A percentile compares a stretch with the other conserved stretches of the same genome.
These are phyloP conservation scores for Mythimna impura DNA, from an alignment of 2,888 invertebrate genomes.

Conservation along the genomic window DNA sequence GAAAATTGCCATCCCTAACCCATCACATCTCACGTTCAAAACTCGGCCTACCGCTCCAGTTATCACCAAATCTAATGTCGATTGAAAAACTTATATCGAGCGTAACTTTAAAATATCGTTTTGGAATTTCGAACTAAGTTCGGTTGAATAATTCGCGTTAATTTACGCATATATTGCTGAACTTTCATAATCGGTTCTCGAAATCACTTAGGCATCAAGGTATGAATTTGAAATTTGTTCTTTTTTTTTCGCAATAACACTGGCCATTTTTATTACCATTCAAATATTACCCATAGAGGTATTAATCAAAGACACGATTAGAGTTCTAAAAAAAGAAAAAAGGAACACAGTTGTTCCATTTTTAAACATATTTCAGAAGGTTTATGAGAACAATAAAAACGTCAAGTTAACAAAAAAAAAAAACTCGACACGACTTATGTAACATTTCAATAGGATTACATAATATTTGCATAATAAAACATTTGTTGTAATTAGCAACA, in stretches of 20 bases:
- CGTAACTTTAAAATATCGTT: slow-evolving; percentile 62
- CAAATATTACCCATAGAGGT: not conserved
- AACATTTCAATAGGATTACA: slow-evolving; percentile 31
- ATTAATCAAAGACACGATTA: not conserved
- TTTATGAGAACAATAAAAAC: slow-evolving; percentile 1
- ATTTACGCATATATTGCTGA: slow-evolving; percentile 53
- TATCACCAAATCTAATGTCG: slow-evolving; percentile 67
- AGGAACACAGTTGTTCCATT: too few relatives aligned
- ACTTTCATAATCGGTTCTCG: slow-evolving; percentile 36
- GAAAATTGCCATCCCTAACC: slow-evolving; percentile 40
- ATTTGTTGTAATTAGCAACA: slow-evolving; percentile 37
- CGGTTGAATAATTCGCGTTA: slow-evolving; percentile 60
- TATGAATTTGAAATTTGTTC: slow-evolving; percentile 11
- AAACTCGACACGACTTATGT: not conserved
- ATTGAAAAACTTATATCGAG: slow-evolving; percentile 70
- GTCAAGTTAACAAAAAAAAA: not conserved
- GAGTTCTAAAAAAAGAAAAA: too few relatives aligned
- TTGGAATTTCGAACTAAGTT: slow-evolving; percentile 55
- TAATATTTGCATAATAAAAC: slow-evolving; percentile 41
- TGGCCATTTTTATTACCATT: not conserved
- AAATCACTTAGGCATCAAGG: slow-evolving; percentile 30
- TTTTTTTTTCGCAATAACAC: not conserved
- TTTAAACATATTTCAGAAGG: not conserved
- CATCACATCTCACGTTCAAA: slow-evolving; percentile 36
- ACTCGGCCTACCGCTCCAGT: slow-evolving; percentile 56